Conservation (phyloP, 2,888 invertebrate species). For the Oxytorus armatus region DNA sequence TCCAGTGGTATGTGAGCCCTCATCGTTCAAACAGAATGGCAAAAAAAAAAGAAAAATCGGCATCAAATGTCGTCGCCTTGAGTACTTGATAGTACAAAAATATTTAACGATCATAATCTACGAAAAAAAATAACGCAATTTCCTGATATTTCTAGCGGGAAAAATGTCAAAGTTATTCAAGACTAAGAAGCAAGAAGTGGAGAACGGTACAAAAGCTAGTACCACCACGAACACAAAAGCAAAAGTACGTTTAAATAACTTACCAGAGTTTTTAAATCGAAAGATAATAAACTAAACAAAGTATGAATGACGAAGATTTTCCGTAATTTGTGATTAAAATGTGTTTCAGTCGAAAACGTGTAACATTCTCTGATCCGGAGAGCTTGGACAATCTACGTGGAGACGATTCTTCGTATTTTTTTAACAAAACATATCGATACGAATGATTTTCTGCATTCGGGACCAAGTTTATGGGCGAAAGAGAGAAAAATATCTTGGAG, state of each 20-base stretch:
- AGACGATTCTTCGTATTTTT: constrained; percentile 61
- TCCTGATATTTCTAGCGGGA: constrained; percentile 65
- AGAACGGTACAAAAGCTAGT: constrained; percentile 74
- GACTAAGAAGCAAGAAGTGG: constrained; percentile 72
- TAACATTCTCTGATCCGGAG: constrained; percentile 74
- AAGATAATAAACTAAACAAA: constrained; percentile 26
- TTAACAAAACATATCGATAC: constrained; percentile 70
- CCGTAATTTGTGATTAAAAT: not conserved
- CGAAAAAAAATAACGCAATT: constrained; percentile 2
- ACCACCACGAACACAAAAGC: constrained; percentile 71
- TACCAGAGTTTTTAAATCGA: not conserved
- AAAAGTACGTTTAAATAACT: constrained; percentile 74
- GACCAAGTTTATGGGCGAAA: constrained; percentile 71
- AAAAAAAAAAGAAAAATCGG: too few relatives aligned
- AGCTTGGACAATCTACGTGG: constrained; percentile 54
- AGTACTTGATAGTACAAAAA: too few relatives aligned
- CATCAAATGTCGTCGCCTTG: too few relatives aligned
- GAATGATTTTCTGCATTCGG: constrained; percentile 70
- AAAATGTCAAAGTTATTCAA: constrained; percentile 78
- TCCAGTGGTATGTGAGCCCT: too few relatives aligned
- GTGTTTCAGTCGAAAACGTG: constrained; percentile 78
- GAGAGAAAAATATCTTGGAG: constrained; percentile 10
- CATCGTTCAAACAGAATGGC: too few relatives aligned
- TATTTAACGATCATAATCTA: too few relatives aligned
- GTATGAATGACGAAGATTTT: too few relatives aligned